Evolutionary conservation across 2,888 invertebrate genomes (phyloP), one percentile per base, ranked within the genome.

Genomic region (Anthophora plumipes): DNA sequence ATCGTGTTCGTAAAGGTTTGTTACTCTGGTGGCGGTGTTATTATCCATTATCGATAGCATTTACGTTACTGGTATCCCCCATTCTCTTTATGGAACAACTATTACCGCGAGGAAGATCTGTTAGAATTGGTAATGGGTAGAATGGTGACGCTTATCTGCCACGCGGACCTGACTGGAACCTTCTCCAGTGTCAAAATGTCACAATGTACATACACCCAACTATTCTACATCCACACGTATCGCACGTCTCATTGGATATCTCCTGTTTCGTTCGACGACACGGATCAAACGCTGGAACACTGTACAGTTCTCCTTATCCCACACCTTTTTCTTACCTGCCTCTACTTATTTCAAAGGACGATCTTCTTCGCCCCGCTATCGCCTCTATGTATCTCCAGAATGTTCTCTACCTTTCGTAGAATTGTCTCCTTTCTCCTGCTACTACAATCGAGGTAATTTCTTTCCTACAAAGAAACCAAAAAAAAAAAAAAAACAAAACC

Each of bases 161-260:
- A 69, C 80, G 87, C 89, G 90, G 85, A 91, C 89, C 90, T 90
- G 91, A 91, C 89, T 89, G 89, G 87, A 84, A 79, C 54, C 31
- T 31, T 68, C 72, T 84, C 84, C 84, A 84, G 72, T 77, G 67
- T n/a, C n/a, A 63, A 41, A 67, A 69, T 61, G 59, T 17, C 22
- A 72, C 72, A n/a, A 6, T 71, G 57, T 77, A 77, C 71, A 83
- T 74, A 67, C n/a, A 39, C 37, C 7, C 57, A 4, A 20, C 20
- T 31, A 31, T 31, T 31, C 31, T 14, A n/a, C 61, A 67, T 61
- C 20, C 61, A n/a, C 43, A 1, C 46, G 22, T 74, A 22, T 46
- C 11, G 22, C 48, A 67, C 61, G 6, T 48, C 20, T 57, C 60
- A 57, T 48, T 55, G 2, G 55, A 9, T 37, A 41, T 41, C 55